These are phyloP conservation scores for Drosophila sp. DNA, from an alignment of 1,140 invertebrate genomes.

Conservation along the genomic window DNA sequence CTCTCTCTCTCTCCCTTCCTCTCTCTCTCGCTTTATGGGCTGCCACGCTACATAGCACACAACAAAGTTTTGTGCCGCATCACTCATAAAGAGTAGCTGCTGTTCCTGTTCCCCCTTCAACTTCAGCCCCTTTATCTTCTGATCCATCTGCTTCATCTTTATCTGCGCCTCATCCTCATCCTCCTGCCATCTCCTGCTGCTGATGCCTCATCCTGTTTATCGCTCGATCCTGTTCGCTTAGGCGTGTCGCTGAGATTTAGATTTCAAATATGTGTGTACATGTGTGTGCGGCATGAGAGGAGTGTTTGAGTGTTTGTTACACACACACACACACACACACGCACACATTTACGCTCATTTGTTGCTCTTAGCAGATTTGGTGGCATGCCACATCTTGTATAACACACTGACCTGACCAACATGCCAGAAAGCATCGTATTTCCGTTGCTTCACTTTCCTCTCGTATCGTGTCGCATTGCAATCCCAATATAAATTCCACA, in stretches of 20 bases:
- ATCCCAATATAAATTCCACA: constrained; percentile 78
- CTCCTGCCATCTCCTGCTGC: background rate
- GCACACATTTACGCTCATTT: constrained; percentile 1
- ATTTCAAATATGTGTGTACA: constrained; percentile 54
- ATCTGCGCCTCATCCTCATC: too few relatives aligned
- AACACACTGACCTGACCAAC: constrained; percentile 20
- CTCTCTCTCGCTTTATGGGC: background rate
- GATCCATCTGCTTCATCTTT: background rate
- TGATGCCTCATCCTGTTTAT: constrained; percentile 6
- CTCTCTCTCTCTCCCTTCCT: constrained; percentile 1
- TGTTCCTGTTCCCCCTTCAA: background rate
- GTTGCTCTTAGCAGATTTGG: constrained; percentile 25
- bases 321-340: constrained; percentile 23
- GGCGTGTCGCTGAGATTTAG: constrained; percentile 50
- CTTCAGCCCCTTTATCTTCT: background rate
- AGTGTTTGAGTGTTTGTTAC: constrained; percentile 1
- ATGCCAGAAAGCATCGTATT: constrained; percentile 10
- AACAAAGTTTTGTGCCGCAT: constrained; percentile 62
- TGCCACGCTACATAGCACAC: constrained; percentile 42
- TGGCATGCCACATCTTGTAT: constrained; percentile 27
- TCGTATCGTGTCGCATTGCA: constrained; percentile 64
- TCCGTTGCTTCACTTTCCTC: background rate
- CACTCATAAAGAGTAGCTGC: constrained; percentile 62
- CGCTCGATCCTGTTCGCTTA: constrained; percentile 18
- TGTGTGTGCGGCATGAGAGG: constrained; percentile 18